Percentiles rank a stretch among this genome's conserved stretches.
Evolutionary conservation across 2,888 invertebrate species (phyloP).

Genomic region (Listrodromus nycthemerus): DNA sequence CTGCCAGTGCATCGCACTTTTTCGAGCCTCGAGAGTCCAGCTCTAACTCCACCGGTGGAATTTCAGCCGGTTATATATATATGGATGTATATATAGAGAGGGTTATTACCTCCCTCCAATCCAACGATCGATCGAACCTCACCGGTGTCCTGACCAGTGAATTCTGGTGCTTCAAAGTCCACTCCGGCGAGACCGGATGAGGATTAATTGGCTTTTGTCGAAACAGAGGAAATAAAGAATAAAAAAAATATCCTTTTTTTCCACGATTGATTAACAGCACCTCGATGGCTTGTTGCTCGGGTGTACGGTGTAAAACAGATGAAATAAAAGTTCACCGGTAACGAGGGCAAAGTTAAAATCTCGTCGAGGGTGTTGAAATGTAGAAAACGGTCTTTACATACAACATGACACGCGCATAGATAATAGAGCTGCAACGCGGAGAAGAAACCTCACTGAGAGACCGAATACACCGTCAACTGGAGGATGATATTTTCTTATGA

Average conservation of each 20-base stretch:
- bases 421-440: neutral
- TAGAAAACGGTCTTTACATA: neutral
- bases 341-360: neutral
- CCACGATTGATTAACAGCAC: constrained; percentile 51
- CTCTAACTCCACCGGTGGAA: constrained; percentile 39
- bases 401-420: neutral
- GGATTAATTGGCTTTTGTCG: constrained; percentile 58
- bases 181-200: constrained; percentile 42
- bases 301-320: constrained; percentile 21
- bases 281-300: constrained; percentile 40
- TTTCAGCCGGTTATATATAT: neutral
- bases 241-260: constrained; percentile 11
- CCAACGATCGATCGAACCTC: constrained; percentile 38
- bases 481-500: constrained; percentile 21
- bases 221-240: neutral
- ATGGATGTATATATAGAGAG: neutral
- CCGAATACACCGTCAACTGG: neutral
- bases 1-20: constrained; percentile 23
- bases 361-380: neutral
- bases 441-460: neutral
- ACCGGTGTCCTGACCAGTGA: constrained; percentile 23
- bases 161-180: constrained; percentile 40
- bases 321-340: constrained; percentile 1
- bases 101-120: neutral
- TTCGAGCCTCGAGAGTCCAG: constrained; percentile 29